Conservation (phyloP, 2,888 invertebrate species). For the Steinernema hermaphroditum region DNA sequence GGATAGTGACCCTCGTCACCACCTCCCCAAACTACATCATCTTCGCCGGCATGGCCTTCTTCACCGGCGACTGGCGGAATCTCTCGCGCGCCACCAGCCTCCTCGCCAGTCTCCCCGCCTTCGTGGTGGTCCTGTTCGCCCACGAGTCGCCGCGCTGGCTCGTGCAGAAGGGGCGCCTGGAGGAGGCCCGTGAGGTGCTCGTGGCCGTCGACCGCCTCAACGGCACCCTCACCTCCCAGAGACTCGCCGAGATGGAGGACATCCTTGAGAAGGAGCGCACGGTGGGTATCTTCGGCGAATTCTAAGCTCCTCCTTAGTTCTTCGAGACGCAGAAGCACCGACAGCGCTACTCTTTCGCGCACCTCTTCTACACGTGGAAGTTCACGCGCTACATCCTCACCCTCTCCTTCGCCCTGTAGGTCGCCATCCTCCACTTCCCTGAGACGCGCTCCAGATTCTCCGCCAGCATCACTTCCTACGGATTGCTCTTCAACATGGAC, state of each 20-base stretch:
- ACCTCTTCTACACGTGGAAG: conserved; percentile 27
- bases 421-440: too few species aligned
- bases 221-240: conserved; percentile 38
- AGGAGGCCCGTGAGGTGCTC: conserved; percentile 37
- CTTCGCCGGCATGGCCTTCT: conserved; percentile 51
- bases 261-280: conserved; percentile 42
- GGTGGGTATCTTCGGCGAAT: conserved; percentile 30
- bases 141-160: conserved; percentile 47
- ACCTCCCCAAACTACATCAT: conserved; percentile 61
- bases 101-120: conserved; percentile 41
- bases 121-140: conserved; percentile 37
- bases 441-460: conserved; percentile 53
- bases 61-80: conserved; percentile 39
- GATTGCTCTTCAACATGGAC: conserved; percentile 63
- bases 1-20: conserved; percentile 51
- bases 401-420: conserved; percentile 20
- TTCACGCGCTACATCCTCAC: conserved; percentile 12
- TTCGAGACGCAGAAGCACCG: neutral
- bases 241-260: conserved; percentile 37
- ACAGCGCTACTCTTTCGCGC: conserved; percentile 10
- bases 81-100: conserved; percentile 35
- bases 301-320: neutral
- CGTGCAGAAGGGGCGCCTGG: conserved; percentile 45
- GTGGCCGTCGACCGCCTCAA: conserved; percentile 41
- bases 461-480: conserved; percentile 59